Percentiles rank a stretch among this genome's conserved stretches.
Evolutionary conservation across 2,113 vertebrate species (phyloP).

Genomic region (Mastomys natalensis): DNA sequence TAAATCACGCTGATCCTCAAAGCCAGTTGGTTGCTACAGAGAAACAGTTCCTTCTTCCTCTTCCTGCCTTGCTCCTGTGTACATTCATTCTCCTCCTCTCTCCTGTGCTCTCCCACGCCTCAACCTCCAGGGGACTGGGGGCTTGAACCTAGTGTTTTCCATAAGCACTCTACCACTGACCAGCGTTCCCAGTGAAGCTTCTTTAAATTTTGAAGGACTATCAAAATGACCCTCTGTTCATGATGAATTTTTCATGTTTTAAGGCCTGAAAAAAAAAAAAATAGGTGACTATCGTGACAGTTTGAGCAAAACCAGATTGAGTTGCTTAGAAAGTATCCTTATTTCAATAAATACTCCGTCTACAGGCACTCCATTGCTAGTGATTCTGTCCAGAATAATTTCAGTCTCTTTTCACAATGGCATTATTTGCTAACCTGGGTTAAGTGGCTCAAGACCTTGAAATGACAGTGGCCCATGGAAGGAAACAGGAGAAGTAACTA

Average conservation of each 20-base stretch:
- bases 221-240: neutral
- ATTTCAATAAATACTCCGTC: conserved; percentile 15
- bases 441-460: neutral
- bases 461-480: neutral
- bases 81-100: neutral
- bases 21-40: conserved; percentile 20
- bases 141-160: neutral
- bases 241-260: neutral
- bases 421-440: neutral
- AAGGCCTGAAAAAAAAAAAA: conserved; percentile 36
- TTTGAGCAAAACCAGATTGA: neutral
- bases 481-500: neutral
- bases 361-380: neutral
- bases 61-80: neutral
- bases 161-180: neutral
- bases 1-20: neutral
- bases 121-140: neutral
- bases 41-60: neutral
- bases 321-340: neutral
- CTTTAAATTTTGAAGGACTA: conserved; percentile 1
- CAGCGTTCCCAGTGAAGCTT: neutral
- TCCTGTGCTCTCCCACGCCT: no score
- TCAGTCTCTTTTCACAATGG: neutral
- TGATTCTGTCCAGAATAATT: neutral
- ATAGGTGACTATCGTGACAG: neutral